Base-by-base conservation (phyloP, 2,113 vertebrate genomes). In the Nycticebus coucang region DNA sequence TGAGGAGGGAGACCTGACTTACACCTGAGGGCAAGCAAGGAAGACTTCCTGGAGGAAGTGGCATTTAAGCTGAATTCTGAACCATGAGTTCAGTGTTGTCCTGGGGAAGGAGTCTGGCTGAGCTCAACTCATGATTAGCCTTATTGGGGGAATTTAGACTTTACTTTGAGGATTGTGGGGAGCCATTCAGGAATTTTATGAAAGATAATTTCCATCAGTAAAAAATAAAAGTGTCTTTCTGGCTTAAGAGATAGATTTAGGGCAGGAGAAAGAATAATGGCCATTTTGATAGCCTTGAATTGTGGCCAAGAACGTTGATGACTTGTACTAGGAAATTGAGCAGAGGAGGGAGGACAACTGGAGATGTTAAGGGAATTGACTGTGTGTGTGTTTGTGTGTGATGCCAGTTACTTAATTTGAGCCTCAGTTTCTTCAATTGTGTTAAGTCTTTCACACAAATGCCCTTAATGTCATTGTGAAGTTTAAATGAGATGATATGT, bases 391-490 rank as follows among this genome's bases (percentile, higher is more conserved):
- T 57, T 2, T 17, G 13, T 13, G 2, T 4, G 57, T 10, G 10
- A 7, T 35, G 15, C 50, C 22, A 24, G 22, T 17, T 4, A 21
- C 24, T 1, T 4, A 19, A 35, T 13, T 19, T 1, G 2, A 50
- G 7, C 62, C 72, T 69, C 19, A 18, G 10, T 33, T 37, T 91
- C 26, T n/a, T 71, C 30, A 5, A 19, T 12, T n/a, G 28, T 45
- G 15, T 24, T 59, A 72, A 57, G 57, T 45, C 74, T 3, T n/a
- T 22, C 59, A 60, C 21, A 22, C 21, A 60, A 60, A 60, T 30
- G 53, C 64, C 45, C 24, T 12, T 12, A 33, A 2, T 0, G 15
- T 89, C 37, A 30, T 53, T 5, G 7, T 66, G 87, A 50, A 35
- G 4, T 57, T 75, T 91, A 12, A 37, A 28, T 4, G 24, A 7